phyloP scores from a whole-genome alignment of 2,113 vertebrate species.

The Larimichthys crocea region DNA sequence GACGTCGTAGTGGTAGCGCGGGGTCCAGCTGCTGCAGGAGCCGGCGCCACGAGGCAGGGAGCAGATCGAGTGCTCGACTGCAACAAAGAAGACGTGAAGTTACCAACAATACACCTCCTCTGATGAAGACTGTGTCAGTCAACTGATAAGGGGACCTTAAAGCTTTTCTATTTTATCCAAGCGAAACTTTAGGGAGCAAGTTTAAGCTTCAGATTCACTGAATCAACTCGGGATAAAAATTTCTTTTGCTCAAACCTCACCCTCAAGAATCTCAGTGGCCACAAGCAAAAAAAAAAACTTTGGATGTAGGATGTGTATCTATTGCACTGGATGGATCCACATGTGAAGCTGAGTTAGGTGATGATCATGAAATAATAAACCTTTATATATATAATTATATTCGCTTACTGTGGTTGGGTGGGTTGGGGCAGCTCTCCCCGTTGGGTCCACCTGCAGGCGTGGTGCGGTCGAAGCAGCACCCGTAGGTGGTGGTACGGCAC shows the following conservation, averaged over 20 bases:
- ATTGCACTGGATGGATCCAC: background rate
- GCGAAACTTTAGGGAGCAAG: too few species aligned
- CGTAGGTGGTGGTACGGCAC: slow-evolving; percentile 87
- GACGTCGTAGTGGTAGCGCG: slow-evolving; percentile 90
- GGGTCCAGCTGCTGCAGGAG: slow-evolving; percentile 88
- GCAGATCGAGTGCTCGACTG: slow-evolving; percentile 88
- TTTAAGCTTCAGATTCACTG: too few species aligned
- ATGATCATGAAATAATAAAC: too few species aligned
- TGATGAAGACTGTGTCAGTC: background rate
- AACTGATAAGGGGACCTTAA: background rate
- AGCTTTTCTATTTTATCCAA: background rate
- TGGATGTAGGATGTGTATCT: background rate
- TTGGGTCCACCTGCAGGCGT: slow-evolving; percentile 87
- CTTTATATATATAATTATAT: too few species aligned
- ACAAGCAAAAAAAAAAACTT: too few species aligned
- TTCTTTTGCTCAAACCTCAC: background rate
- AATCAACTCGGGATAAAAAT: background rate
- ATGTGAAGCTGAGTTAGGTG: too few species aligned
- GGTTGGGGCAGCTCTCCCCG: slow-evolving; percentile 90
- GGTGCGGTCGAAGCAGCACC: slow-evolving; percentile 92
- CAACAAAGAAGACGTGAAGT: background rate
- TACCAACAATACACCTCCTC: background rate
- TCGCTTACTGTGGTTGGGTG: slow-evolving; percentile 85
- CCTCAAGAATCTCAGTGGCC: background rate
- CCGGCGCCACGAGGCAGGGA: slow-evolving; percentile 90